phyloP scores from a whole-genome alignment of 2,113 vertebrate species.

The Leptosomus discolor region DNA sequence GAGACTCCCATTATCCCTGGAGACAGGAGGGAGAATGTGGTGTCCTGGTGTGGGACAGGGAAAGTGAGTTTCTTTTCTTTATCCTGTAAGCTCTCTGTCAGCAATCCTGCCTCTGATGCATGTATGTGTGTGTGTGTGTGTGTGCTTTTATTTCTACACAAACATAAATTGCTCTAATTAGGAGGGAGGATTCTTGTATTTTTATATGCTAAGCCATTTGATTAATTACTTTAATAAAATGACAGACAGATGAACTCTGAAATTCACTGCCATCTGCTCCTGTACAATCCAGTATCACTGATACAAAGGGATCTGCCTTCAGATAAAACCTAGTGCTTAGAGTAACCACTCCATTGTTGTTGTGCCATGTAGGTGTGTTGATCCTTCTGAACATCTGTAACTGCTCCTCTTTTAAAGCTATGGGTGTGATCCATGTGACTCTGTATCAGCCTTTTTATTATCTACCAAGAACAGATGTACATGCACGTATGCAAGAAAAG shows the following conservation, averaged over 20 bases:
- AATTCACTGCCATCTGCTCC: neutral
- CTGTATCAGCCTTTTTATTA: neutral
- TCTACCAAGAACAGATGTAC: neutral
- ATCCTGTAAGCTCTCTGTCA: neutral
- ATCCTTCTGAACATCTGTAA: neutral
- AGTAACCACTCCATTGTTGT: neutral
- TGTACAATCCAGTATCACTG: neutral
- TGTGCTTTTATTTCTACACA: conserved; percentile 1
- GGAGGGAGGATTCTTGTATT: neutral
- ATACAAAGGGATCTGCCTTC: neutral
- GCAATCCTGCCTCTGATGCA: neutral
- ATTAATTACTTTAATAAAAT: conserved; percentile 20
- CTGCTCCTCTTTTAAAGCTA: neutral
- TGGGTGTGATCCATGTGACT: neutral
- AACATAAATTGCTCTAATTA: neutral
- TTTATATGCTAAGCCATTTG: conserved; percentile 38
- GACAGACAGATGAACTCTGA: neutral
- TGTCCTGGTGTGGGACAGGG: neutral
- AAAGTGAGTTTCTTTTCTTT: conserved; percentile 16
- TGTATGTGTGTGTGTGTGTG: neutral
- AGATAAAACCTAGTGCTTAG: neutral
- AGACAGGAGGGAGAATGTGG: neutral
- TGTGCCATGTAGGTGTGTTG: neutral
- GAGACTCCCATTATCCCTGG: neutral
- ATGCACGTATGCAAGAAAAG: neutral